These are phyloP conservation scores for Sakesphorus luctuosus DNA, from an alignment of 2,113 vertebrate genomes.

Conservation along the genomic window DNA sequence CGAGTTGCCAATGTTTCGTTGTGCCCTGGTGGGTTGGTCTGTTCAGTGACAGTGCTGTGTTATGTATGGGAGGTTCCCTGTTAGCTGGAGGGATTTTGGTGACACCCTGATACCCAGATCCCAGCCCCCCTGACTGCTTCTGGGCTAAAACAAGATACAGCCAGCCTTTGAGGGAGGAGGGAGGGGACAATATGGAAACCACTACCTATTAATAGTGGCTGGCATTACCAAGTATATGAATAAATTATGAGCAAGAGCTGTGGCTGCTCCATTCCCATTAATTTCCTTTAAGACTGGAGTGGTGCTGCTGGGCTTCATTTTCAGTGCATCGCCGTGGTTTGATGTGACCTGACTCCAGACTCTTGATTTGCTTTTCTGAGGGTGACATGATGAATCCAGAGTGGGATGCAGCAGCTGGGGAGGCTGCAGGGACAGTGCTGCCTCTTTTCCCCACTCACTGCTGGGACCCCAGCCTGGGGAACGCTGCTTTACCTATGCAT, in stretches of 20 bases:
- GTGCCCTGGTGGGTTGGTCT: neutral
- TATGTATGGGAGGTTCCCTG: neutral
- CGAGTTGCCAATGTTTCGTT: neutral
- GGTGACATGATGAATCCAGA: neutral
- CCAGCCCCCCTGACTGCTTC: neutral
- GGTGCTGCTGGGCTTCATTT: neutral
- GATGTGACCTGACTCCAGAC: neutral
- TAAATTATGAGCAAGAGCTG: constrained; percentile 33
- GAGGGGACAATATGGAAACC: neutral
- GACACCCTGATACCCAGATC: neutral
- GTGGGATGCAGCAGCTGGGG: neutral
- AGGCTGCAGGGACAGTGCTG: neutral
- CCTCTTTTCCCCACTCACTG: neutral
- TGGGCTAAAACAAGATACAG: neutral
- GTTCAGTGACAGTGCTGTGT: neutral
- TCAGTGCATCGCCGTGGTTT: rapidly evolving
- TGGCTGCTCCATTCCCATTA: constrained; percentile 8
- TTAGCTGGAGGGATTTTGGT: neutral
- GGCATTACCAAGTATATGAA: constrained; percentile 23
- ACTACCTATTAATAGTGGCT: constrained; percentile 27
- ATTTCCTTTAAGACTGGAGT: neutral
- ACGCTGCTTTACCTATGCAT: rapidly evolving
- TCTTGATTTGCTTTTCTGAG: neutral
- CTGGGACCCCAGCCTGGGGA: neutral
- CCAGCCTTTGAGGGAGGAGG: neutral